A percentile compares a stretch with the other conserved stretches of the same genome.
phyloP scores from a whole-genome alignment of 2,888 invertebrate genomes.

The Agonopterix subpropinquella region DNA sequence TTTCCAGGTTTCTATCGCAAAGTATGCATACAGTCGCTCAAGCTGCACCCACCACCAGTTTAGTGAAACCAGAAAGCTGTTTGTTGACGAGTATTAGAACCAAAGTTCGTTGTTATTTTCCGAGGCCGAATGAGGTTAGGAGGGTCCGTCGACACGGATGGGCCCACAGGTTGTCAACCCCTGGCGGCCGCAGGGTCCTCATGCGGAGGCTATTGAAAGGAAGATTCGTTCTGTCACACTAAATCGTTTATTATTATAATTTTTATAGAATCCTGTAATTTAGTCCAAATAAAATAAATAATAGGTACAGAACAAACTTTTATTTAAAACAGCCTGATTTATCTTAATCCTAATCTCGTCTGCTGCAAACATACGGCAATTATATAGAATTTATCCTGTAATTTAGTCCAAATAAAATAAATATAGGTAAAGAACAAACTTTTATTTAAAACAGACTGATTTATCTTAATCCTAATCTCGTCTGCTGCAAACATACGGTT shows the following conservation, averaged over 20 bases:
- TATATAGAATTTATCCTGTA: too few relatives aligned
- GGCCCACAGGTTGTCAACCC: slow-evolving; percentile 80
- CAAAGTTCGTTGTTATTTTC: slow-evolving; percentile 81
- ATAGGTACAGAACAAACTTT: slow-evolving; percentile 1
- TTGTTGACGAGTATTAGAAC: slow-evolving; percentile 50
- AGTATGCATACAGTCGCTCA: slow-evolving; percentile 33
- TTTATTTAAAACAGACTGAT: slow-evolving; percentile 5
- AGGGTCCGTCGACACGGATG: slow-evolving; percentile 84
- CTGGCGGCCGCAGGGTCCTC: slow-evolving; percentile 79
- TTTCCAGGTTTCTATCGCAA: slow-evolving; percentile 41
- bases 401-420: slow-evolving; percentile 2
- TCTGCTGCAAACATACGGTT: background rate
- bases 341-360: too few relatives aligned
- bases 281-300: slow-evolving; percentile 2
- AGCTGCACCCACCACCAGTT: slow-evolving; percentile 23
- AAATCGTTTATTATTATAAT: slow-evolving; percentile 18
- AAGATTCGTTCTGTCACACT: slow-evolving; percentile 81
- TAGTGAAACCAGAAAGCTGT: slow-evolving; percentile 46
- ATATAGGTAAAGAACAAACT: background rate
- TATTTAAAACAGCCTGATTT: slow-evolving; percentile 6
- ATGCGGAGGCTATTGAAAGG: slow-evolving; percentile 88
- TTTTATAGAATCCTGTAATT: too few relatives aligned
- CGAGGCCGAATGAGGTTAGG: slow-evolving; percentile 82
- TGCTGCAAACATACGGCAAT: background rate
- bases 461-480: background rate